Conservation (phyloP, 2,888 invertebrate genomes). For the Platerodrilus igneus region DNA sequence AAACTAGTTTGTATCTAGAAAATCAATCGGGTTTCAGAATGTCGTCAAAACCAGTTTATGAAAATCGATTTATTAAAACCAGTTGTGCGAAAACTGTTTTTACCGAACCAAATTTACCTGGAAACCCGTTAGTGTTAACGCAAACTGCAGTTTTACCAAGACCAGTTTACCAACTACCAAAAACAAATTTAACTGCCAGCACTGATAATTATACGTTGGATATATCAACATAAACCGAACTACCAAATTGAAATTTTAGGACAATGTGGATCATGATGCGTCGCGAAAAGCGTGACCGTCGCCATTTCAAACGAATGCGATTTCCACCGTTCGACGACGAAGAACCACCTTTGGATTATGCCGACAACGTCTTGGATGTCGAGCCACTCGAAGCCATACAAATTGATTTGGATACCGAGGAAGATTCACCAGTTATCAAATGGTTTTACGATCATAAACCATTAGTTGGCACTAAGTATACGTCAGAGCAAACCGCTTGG, state of each 20-base stretch:
- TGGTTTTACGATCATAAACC: conserved; percentile 99
- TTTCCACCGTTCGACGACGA: conserved; percentile 99
- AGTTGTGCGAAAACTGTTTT: too few species aligned
- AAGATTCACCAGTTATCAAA: conserved; percentile 82
- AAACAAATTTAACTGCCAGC: too few species aligned
- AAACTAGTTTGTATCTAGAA: too few species aligned
- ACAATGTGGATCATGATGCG: conserved; percentile 99
- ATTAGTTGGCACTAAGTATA: conserved; percentile 80
- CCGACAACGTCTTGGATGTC: conserved; percentile 97
- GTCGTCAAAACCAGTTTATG: too few species aligned
- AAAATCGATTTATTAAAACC: too few species aligned
- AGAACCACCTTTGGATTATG: conserved; percentile 98
- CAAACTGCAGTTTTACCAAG: too few species aligned
- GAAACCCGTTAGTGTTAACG: too few species aligned
- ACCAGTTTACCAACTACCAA: too few species aligned
- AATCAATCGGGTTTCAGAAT: too few species aligned
- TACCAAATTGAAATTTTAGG: conserved; percentile 44
- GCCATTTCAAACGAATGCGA: conserved; percentile 98
- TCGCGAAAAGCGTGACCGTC: conserved; percentile 94
- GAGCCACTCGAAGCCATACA: conserved; percentile 99
- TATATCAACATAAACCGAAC: too few species aligned
- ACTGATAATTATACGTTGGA: too few species aligned
- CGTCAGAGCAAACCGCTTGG: conserved; percentile 13
- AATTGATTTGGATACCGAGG: conserved; percentile 94
- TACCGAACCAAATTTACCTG: too few species aligned